Base-by-base conservation (phyloP, 2,113 vertebrate species). In the Salminus brasiliensis region DNA sequence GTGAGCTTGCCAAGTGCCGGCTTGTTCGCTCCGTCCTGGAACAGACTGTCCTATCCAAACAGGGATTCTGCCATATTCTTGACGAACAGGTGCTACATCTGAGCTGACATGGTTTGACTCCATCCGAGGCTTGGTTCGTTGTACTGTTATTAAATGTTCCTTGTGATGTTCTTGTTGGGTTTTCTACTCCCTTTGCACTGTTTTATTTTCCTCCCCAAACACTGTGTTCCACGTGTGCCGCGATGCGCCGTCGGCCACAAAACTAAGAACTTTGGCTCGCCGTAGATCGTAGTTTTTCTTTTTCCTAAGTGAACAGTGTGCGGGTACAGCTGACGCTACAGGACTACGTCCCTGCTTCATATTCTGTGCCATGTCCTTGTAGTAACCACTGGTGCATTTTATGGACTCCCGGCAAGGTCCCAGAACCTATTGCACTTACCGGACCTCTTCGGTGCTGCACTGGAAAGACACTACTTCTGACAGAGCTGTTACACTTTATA, bases 31-130 rank as follows among this genome's bases (percentile, higher is more conserved):
- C 29, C 25, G 53, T 78, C 77, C 23, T 53, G 34, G 59, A 81
- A 55, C 6, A 12, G 66, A 13, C 29, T 47, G 0, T 57, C 49
- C 25, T 47, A 34, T 66, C 71, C 30, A 73, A 30, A 57, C 65
- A 74, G 62, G 74, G 69, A 81, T 78, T 80, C 62, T 65, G 74
- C 74, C 79, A 78, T 78, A 71, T 70, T 70, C 57, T 60, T 4
- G 21, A 66, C 3, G 3, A 55, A 57, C 45, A 74, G 79, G 83
- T 84, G 83, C 79, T 84, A 78, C 70, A 66, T 47, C 25, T 11
- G 30, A 72, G 57, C 72, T 59, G 66, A 63, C 25, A 15, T 66
- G 49, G 69, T 69, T 25, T 43, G 45, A 57, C 66, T 10, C 32
- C 21, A 13, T 21, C 67, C 41, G 45, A 70, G 2, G 23, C 41